These are phyloP conservation scores for Panagrolaimus sp. DNA, from an alignment of 1,140 invertebrate species.

Conservation along the genomic window DNA sequence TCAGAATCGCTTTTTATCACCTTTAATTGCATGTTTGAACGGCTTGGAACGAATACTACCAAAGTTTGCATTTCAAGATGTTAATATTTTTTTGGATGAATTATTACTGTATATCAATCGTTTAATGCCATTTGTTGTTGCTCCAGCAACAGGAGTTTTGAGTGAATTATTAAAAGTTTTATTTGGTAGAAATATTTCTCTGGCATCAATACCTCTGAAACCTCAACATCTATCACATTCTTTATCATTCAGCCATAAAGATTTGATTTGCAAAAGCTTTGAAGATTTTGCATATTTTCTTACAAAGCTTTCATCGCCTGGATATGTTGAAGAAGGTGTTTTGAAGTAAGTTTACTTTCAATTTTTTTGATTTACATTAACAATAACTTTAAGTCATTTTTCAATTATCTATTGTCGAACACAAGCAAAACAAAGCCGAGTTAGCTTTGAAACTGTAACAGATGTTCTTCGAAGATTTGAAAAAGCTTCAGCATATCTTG, in stretches of 20 bases:
- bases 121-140: not conserved
- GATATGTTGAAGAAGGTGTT: not conserved
- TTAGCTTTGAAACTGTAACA: not conserved
- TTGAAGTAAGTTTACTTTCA: not conserved
- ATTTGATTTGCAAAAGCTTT: not conserved
- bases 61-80: not conserved
- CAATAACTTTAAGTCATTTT: slow-evolving; percentile 3
- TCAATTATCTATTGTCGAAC: slow-evolving; percentile 1
- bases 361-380: not conserved
- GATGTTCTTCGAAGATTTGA: slow-evolving; percentile 3
- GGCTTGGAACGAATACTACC: not conserved
- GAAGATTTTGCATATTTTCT: not conserved
- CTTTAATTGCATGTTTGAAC: not conserved
- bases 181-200: not conserved
- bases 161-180: not conserved
- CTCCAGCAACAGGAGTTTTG: not conserved
- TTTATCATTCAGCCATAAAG: not conserved
- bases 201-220: too few species aligned
- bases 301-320: not conserved
- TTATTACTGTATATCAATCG: not conserved
- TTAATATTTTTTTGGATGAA: not conserved
- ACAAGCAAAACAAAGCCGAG: not conserved
- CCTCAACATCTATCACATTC: not conserved
- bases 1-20: not conserved
- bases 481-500: not conserved